Evolutionary conservation across 2,113 vertebrate genomes (phyloP).

Genomic region (Azemiops feae): DNA sequence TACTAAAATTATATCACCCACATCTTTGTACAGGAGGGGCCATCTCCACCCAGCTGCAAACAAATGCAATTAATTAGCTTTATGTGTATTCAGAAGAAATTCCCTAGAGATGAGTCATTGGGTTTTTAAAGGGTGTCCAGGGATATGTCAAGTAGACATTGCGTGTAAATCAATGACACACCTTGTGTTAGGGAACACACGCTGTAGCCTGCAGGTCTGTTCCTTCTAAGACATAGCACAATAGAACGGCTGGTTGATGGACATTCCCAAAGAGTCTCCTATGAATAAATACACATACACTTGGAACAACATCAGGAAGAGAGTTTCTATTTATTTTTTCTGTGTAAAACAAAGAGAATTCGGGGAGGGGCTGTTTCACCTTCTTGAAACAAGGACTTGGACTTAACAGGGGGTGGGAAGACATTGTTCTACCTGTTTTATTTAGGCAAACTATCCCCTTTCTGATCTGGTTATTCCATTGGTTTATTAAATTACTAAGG

Average conservation of each 20-base stretch:
- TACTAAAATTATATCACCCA: conserved; percentile 58
- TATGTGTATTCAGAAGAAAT: conserved; percentile 68
- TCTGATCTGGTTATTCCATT: not conserved
- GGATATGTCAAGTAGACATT: conserved; percentile 53
- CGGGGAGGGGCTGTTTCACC: conserved; percentile 47
- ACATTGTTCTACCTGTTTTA: not conserved
- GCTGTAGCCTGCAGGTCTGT: not conserved
- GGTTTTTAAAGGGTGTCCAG: conserved; percentile 56
- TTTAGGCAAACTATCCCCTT: not conserved
- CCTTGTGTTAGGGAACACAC: conserved; percentile 41
- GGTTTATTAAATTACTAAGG: not conserved
- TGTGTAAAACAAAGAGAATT: conserved; percentile 45
- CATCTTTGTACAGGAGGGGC: conserved; percentile 60
- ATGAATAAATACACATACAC: not conserved
- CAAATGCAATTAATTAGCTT: conserved; percentile 50
- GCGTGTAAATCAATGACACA: conserved; percentile 57
- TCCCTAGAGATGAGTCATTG: conserved; percentile 62
- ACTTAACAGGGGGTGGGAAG: conserved; percentile 10
- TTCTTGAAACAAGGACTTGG: conserved; percentile 52
- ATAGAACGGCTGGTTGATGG: conserved; percentile 13
- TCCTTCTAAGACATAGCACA: conserved; percentile 5
- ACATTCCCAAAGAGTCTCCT: conserved; percentile 4
- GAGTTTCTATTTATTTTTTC: conserved; percentile 52
- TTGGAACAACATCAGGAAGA: conserved; percentile 10
- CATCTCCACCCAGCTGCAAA: conserved; percentile 65